Evolutionary conservation across 2,888 invertebrate genomes (phyloP), one percentile per base, ranked within the genome.

Genomic region (Diachrysia chrysitis): DNA sequence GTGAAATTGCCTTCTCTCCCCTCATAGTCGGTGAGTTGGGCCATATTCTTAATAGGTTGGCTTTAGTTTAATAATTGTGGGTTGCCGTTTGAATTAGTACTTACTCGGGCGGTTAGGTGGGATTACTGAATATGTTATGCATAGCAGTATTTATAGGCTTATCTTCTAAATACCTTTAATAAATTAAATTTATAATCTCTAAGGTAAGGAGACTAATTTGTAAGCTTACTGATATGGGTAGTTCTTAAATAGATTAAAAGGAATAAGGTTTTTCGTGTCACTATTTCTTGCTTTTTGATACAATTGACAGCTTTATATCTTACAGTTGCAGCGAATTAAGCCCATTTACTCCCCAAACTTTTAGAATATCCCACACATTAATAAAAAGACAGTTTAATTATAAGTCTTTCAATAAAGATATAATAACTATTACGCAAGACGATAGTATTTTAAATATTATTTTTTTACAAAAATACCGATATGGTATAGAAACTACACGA

Each of bases 1-100:
- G 88, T 87, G 87, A 85, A 86, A 81, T 84, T 82, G 79, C 78
- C 58, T 58, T 10, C 7, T 25, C 54, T 72, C 80, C 78, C 77
- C 78, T 81, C 51, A 55, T 55, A 32, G 67, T 25, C 2, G 57
- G 73, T 65, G 60, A 67, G 55, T 61, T 58, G 65, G 71, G 66
- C 57, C 60, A 64, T 59, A 65, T 65, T 57, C 66, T 67, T 75
- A 79, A 78, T 69, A 69, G 63, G 56, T 58, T 35, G 60, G 73
- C 63, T 70, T 73, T 77, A 71, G 66, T 66, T 75, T 23, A 51
- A 62, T 73, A 67, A 78, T 77, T 66, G 60, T 58, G 69, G 54
- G 48, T 21, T 62, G 59, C 19, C 21, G 57, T 51, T 46, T 66
- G 19, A 48, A 69, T 61, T 66, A 16, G 56, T 56, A 4, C 35